phyloP scores from a whole-genome alignment of 1,140 invertebrate species.

The Polyergus mexicanus region DNA sequence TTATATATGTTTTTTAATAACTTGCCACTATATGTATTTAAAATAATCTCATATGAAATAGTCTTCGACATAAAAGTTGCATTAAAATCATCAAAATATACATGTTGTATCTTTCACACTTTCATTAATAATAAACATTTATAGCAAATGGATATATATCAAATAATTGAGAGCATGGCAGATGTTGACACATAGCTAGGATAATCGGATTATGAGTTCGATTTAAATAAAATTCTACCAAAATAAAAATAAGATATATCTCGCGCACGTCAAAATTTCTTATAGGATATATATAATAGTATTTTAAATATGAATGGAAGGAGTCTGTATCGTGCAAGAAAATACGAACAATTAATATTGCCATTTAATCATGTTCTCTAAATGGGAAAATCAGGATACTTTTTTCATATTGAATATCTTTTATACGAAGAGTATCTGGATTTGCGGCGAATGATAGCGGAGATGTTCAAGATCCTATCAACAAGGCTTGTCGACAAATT shows the following conservation, averaged over 20 bases:
- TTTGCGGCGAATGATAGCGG: constrained; percentile 43
- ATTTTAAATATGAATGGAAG: constrained; percentile 44
- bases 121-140: constrained; percentile 23
- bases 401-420: constrained; percentile 31
- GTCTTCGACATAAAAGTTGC: neutral
- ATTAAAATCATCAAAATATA: constrained; percentile 7
- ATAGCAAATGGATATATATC: constrained; percentile 35
- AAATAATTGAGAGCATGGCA: constrained; percentile 31
- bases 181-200: constrained; percentile 28
- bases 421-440: constrained; percentile 29
- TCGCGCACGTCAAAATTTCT: neutral
- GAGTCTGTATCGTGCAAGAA: constrained; percentile 57
- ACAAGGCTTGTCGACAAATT: constrained; percentile 2
- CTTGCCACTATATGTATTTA: constrained; percentile 21
- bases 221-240: constrained; percentile 38
- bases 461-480: constrained; percentile 28
- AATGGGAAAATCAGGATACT: constrained; percentile 10
- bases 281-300: constrained; percentile 29
- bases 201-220: constrained; percentile 1
- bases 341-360: constrained; percentile 25
- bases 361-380: constrained; percentile 17
- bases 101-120: neutral
- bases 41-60: constrained; percentile 25
- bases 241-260: constrained; percentile 29
- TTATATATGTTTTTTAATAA: neutral